Base-by-base conservation (phyloP, 2,888 invertebrate species). In the Dascillus cervinus region DNA sequence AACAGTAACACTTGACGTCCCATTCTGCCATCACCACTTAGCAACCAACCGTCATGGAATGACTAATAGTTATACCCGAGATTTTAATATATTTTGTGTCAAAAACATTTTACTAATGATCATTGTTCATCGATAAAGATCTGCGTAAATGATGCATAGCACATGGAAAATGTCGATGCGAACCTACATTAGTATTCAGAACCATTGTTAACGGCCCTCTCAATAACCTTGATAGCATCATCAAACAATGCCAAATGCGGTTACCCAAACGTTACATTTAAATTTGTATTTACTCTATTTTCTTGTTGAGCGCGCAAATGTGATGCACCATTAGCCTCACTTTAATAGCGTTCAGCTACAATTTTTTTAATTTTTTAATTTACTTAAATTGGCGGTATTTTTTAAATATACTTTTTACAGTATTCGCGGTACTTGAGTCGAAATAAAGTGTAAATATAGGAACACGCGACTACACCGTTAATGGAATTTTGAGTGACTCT, bases 161-260 rank as follows among this genome's bases (percentile, higher is more conserved):
- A 44, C 47, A 53, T 53, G 51, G 49, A 55, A n/a, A 54, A 57
- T 55, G 49, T 40, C 33, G 44, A 32, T 41, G 38, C 45, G 38
- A 41, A 45, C 46, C 46, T 35, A 48, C 53, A 55, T 56, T 52
- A 51, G 50, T 53, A 49, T 39, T 30, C 41, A 43, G 47, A 43
- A 22, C 31, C 22, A 36, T 36, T 36, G 32, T 26, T 27, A 36
- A 36, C 36, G 22, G 27, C 50, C 53, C 58, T 55, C 56, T 58
- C 58, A 56, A 58, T 61, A 60, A 58, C 50, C 47, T 50, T 55
- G 55, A 58, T 57, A 52, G 55, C 47, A 53, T 53, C 57, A 61
- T 61, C 55, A 56, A 61, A 60, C 59, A 61, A 60, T 56, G 61
- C 57, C 61, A 55, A 46, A 41, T 54, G 58, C 50, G 59, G 58